Evolutionary conservation across 2,113 vertebrate genomes (phyloP).

Genomic region (Gasterosteus aculeatus): DNA sequence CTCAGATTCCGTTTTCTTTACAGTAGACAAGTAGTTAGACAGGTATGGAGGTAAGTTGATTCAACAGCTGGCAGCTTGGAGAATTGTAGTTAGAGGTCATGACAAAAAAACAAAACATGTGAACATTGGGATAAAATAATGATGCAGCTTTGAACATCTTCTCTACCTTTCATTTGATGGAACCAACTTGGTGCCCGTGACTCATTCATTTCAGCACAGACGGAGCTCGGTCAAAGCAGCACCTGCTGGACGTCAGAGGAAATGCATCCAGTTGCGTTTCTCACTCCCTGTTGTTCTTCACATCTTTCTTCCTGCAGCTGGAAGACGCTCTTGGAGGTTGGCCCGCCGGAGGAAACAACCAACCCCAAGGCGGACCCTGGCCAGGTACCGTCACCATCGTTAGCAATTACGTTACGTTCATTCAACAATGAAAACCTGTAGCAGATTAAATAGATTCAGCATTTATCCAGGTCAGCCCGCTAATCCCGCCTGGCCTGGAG

Average conservation of each 20-base stretch:
- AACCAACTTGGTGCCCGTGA: background rate
- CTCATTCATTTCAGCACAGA: background rate
- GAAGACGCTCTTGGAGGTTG: conserved; percentile 34
- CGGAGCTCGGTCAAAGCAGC: background rate
- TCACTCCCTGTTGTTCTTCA: conserved; percentile 1
- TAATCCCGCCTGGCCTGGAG: conserved; percentile 33
- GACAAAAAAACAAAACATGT: background rate
- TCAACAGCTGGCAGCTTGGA: background rate
- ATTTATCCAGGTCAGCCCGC: background rate
- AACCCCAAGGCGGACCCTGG: background rate
- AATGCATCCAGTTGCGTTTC: background rate
- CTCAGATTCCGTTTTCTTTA: too few species aligned
- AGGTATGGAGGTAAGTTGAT: background rate
- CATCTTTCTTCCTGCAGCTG: conserved; percentile 38
- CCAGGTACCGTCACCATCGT: too few species aligned
- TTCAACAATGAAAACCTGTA: too few species aligned
- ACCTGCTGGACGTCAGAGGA: background rate
- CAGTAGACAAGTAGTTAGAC: background rate
- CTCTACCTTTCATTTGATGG: background rate
- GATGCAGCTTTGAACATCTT: background rate
- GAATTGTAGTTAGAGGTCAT: background rate
- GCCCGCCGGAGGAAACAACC: conserved; percentile 3
- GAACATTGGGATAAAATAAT: background rate
- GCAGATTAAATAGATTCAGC: too few species aligned
- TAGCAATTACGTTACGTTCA: too few species aligned